Evolutionary conservation across 2,113 vertebrate genomes (phyloP), one percentile per base, ranked within the genome.

Genomic region (Gallinago paraguaiae): DNA sequence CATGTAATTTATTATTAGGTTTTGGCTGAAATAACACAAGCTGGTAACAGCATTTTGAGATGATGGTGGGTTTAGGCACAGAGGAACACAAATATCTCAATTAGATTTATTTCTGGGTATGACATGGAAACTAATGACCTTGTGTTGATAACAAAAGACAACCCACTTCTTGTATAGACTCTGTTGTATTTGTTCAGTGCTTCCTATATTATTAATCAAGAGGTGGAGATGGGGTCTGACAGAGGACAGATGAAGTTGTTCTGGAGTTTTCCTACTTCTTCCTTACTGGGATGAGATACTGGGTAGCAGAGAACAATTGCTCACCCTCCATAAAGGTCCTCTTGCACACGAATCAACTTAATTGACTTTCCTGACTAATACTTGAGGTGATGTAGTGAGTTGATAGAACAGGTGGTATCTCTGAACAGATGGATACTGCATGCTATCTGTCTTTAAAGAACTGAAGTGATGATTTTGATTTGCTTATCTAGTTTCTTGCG

Each of bases 381-480:
- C 60, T 80, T 43, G 16, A 87, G 50, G 82, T 3, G 1, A 56
- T 81, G 83, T 74, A 93, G 59, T 57, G 72, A 88, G 50, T 65
- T 94, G 63, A 57, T 74, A 91, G 67, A 96, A 95, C 92, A 96
- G 90, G 93, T 96, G 85, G 87, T 86, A 77, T 63, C 2, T 16
- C 71, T 70, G 72, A 93, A 94, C 94, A 91, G 93, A 96, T 96
- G 92, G 94, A 39, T 95, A 35, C 63, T 90, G 76, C 75, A 87
- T 95, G 78, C 54, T 94, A 86, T 88, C 79, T 80, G 92, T 96
- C 92, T 90, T 93, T 92, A 88, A 96, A 92, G 87, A 93, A 91
- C 43, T 63, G 82, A 94, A 94, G 75, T 84, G 90, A 94, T 87
- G 50, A 94, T 92, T 97, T 95, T 92, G 92, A 97, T 96, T 93